These are phyloP conservation scores for Pristionchus exspectatus DNA, from an alignment of 2,888 invertebrate species.

Conservation along the genomic window DNA sequence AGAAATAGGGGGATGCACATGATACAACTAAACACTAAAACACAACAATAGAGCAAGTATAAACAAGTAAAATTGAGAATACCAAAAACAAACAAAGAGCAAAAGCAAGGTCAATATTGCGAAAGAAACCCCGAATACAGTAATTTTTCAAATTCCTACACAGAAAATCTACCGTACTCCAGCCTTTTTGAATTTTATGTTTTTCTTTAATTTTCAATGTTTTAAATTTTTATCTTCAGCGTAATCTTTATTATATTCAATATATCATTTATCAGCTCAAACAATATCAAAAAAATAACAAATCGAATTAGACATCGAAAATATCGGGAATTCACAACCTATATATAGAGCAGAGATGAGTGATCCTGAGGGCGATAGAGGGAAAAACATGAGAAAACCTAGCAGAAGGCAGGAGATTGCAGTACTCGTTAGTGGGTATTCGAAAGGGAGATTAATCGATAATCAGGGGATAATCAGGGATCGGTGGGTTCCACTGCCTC, in stretches of 20 bases:
- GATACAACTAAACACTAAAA: no score
- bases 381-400: neutral
- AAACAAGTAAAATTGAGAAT: no score
- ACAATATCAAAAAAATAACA: neutral
- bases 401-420: constrained; percentile 18
- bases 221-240: no score
- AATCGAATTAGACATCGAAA: neutral
- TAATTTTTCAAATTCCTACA: no score
- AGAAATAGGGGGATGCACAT: no score
- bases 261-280: neutral
- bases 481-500: neutral
- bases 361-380: neutral
- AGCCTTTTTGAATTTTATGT: no score
- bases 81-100: no score
- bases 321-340: neutral
- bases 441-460: neutral
- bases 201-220: no score
- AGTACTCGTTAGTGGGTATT: neutral
- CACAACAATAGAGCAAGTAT: no score
- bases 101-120: no score
- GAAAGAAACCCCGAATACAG: no score
- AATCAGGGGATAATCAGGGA: neutral
- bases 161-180: no score
- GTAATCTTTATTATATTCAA: neutral
- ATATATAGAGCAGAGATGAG: neutral